Evolutionary conservation across 2,113 vertebrate species (phyloP), one percentile per base, ranked within the genome.

Genomic region (Onychorhynchus coronatus): DNA sequence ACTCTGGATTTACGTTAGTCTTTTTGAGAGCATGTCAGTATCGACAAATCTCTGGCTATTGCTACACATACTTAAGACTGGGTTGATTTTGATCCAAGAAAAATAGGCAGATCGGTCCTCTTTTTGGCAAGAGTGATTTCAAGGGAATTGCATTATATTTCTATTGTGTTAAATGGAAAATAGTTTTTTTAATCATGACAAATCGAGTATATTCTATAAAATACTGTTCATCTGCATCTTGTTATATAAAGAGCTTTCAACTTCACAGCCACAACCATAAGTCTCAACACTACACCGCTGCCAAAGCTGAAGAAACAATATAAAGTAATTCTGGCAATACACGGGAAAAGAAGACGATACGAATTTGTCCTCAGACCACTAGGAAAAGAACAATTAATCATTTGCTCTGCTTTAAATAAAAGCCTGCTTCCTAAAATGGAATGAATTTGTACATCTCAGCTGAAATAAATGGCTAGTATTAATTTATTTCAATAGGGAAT

Each of bases 111-210:
- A 90, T 83, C 67, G 77, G 6, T 70, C 49, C 24, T 58, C 53
- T 86, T 92, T 70, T 66, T 74, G 75, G 46, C 85, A 96, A 56
- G 55, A 44, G n/a, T 62, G 79, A 80, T 62, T 94, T 85, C 63
- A 74, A 80, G 31, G 46, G 68, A 93, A 90, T 80, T 83, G 41
- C 14, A 80, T 83, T 88, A 42, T 44, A 85, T 65, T 56, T 88
- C 46, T 76, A 65, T 76, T 65, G 79, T 53, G n/a, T 72, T 95
- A 88, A 93, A 86, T 39, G n/a, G 72, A 89, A 95, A 94, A 87
- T n/a, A 77, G 25, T 23, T 23, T 90, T 89, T 75, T 10, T 2
- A 89, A 76, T 80, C 6, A 50, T 68, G 68, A 63, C 80, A 88
- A 91, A 95, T 91, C 49, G 91, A 73, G 55, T 33, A 73, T 49